Base-by-base conservation (phyloP, 1,140 invertebrate genomes). In the Ridgeia piscesae region DNA sequence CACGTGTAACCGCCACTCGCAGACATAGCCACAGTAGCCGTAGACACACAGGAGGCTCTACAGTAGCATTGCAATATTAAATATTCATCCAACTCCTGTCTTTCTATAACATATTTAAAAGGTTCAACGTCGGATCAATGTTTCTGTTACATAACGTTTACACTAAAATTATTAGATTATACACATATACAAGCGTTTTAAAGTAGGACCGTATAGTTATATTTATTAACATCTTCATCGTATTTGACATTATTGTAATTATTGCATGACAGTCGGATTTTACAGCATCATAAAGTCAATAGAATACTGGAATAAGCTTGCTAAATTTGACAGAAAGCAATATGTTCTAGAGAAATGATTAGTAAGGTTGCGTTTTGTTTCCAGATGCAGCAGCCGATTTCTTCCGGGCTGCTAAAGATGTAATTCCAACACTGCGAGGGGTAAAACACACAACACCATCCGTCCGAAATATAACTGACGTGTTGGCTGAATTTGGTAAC, bases 301-400 rank as follows among this genome's bases (percentile, higher is more conserved):
- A n/a, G n/a, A n/a, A n/a, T n/a, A n/a, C n/a, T n/a, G n/a, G n/a
- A n/a, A n/a, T n/a, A n/a, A n/a, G n/a, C n/a, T n/a, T n/a, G n/a
- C n/a, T n/a, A n/a, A n/a, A n/a, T n/a, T n/a, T n/a, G n/a, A n/a
- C n/a, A n/a, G n/a, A n/a, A n/a, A n/a, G n/a, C n/a, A n/a, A n/a
- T n/a, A n/a, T n/a, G n/a, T n/a, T n/a, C 34, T 91, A 33, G 34
- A 42, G 14, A 34, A 14, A 90, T 90, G 11, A 90, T 90, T 35
- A 6, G 35, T 8, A 8, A 35, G 17, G 14, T 34, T 2, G n/a
- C 17, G 6, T 90, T n/a, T 90, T 90, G 77, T 42, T 93, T 94
- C 33, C 94, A 98, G 98, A 98, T 89, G 96, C 97, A 93, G 98
- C 98, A 97, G 97, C 97, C 92, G 95, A 97, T 91, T 97, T 98